phyloP scores from a whole-genome alignment of 2,888 invertebrate genomes.

The Acanthopleura granulata region DNA sequence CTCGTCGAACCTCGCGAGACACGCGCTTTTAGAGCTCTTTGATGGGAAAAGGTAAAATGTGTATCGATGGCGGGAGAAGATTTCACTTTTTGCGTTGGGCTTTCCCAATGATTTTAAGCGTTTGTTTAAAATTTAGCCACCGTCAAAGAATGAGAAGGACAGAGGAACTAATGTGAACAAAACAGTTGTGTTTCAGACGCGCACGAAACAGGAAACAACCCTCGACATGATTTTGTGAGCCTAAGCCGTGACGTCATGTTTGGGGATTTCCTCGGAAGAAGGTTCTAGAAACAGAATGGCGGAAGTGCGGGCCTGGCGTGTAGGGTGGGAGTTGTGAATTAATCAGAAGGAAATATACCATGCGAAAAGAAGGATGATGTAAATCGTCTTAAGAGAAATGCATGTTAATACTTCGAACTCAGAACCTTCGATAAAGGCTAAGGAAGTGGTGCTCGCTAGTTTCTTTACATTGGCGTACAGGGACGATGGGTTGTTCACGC shows the following conservation, averaged over 20 bases:
- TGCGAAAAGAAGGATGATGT: no score
- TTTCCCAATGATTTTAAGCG: no score
- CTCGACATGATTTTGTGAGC: not conserved
- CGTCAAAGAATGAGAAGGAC: no score
- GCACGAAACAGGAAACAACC: not conserved
- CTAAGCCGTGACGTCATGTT: not conserved
- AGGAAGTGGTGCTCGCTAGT: no score
- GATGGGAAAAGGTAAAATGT: not conserved
- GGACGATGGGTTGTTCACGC: no score
- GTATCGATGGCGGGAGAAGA: not conserved
- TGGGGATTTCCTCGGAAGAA: not conserved
- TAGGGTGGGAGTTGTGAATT: not conserved
- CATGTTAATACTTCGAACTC: no score
- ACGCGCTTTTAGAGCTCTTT: not conserved
- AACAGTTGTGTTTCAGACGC: not conserved
- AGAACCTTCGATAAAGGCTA: no score
- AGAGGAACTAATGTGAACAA: no score
- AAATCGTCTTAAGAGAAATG: no score
- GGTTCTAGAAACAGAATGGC: not conserved
- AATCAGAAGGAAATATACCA: no score
- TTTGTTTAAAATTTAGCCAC: no score
- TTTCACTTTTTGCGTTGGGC: not conserved
- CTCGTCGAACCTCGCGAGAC: not conserved
- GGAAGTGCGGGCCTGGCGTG: not conserved
- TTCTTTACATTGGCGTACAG: no score